These are phyloP conservation scores for Ganaspis sp. DNA, from an alignment of 1,140 invertebrate species.

Conservation along the genomic window DNA sequence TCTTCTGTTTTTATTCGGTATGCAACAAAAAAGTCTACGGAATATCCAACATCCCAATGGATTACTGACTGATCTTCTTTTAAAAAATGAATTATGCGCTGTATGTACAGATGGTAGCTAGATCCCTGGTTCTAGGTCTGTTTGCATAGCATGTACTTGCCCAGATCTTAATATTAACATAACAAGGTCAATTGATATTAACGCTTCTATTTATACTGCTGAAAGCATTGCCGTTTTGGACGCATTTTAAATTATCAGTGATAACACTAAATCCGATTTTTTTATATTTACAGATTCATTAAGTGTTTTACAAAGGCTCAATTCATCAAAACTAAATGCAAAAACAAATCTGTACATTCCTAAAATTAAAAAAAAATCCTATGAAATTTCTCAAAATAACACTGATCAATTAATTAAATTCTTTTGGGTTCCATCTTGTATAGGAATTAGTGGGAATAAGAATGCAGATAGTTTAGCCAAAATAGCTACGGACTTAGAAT, in stretches of 20 bases:
- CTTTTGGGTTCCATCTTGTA: too few species aligned
- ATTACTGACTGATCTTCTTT: background rate
- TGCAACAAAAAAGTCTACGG: too few species aligned
- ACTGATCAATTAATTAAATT: too few species aligned
- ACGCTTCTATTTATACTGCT: background rate
- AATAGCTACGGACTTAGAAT: too few species aligned
- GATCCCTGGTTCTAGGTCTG: background rate
- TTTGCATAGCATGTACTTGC: background rate
- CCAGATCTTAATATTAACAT: background rate
- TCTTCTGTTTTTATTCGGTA: too few species aligned
- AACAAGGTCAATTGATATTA: background rate
- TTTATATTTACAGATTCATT: background rate
- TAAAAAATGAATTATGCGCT: background rate
- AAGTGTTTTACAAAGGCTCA: background rate
- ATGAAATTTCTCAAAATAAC: too few species aligned
- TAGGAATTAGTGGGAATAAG: too few species aligned
- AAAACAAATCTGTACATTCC: too few species aligned
- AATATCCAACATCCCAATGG: background rate
- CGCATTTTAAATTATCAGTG: background rate
- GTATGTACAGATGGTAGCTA: background rate
- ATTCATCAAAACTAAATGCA: too few species aligned
- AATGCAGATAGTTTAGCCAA: too few species aligned
- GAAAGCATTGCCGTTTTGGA: background rate
- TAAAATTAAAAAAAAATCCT: too few species aligned
- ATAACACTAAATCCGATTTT: background rate